Evolutionary conservation across 2,113 vertebrate genomes (phyloP).

Genomic region (Toxotes chatareus): DNA sequence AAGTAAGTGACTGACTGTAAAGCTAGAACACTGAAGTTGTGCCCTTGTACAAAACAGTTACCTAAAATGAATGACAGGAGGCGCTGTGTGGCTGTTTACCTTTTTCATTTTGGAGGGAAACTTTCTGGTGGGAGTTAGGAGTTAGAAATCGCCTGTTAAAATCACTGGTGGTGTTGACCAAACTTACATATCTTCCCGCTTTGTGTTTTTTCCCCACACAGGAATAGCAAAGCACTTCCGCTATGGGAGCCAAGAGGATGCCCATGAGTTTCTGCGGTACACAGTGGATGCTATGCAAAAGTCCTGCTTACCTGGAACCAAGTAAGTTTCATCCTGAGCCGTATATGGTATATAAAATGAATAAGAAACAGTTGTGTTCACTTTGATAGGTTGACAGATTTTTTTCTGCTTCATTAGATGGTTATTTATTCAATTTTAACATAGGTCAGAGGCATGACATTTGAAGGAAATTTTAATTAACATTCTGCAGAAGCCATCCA

Average conservation of each 20-base stretch:
- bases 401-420: neutral
- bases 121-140: neutral
- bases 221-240: constrained; percentile 97
- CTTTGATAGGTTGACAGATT: neutral
- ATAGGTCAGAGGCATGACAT: no score
- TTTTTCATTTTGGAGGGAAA: constrained; percentile 67
- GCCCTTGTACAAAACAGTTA: neutral
- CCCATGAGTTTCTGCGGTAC: constrained; percentile 96
- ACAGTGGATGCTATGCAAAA: constrained; percentile 98
- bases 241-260: constrained; percentile 96
- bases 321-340: constrained; percentile 83
- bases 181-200: neutral
- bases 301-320: constrained; percentile 93
- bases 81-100: constrained; percentile 47
- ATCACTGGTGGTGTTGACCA: neutral
- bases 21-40: neutral
- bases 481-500: neutral
- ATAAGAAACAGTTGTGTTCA: neutral
- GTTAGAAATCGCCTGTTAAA: neutral
- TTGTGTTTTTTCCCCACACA: constrained; percentile 58
- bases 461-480: no score
- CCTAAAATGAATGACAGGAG: constrained; percentile 34
- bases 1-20: constrained; percentile 72
- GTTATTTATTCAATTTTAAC: no score
- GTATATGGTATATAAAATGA: neutral